Evolutionary conservation across 2,797 vertebrate species (phyloP).

Genomic region (Neosilurus mollespiculum): DNA sequence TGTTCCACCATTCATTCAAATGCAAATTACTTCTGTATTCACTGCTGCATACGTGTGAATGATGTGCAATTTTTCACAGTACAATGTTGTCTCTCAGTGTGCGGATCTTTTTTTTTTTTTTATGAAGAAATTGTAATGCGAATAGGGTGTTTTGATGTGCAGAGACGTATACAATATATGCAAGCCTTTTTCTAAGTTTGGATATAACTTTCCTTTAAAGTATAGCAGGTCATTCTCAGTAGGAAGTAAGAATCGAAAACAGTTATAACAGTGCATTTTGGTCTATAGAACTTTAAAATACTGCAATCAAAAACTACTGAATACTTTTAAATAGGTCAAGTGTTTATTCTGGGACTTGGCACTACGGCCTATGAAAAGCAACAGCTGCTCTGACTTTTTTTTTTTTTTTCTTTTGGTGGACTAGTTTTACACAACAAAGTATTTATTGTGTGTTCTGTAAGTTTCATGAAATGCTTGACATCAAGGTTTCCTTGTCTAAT

Average conservation of each 20-base stretch:
- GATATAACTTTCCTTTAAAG: background rate
- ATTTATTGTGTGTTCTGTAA: background rate
- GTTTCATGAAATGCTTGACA: background rate
- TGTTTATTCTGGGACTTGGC: background rate
- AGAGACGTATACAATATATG: too few relatives aligned
- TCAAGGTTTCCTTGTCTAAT: background rate
- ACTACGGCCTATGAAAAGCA: constrained; percentile 4
- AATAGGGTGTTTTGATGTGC: too few relatives aligned
- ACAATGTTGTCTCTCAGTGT: too few relatives aligned
- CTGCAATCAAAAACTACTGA: background rate
- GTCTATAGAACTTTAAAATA: background rate
- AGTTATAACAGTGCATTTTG: background rate
- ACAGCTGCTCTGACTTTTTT: background rate
- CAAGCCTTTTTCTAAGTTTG: too few relatives aligned
- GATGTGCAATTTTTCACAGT: too few relatives aligned
- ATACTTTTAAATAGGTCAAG: constrained; percentile 23
- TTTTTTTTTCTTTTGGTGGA: too few relatives aligned
- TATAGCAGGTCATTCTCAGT: background rate
- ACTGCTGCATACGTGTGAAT: too few relatives aligned
- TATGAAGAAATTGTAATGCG: too few relatives aligned
- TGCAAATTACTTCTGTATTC: too few relatives aligned
- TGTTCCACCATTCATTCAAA: too few relatives aligned
- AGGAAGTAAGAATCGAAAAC: constrained; percentile 2
- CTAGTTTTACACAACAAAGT: background rate
- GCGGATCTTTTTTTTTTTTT: too few relatives aligned